These are phyloP conservation scores for Melipona quadrifasciata DNA, from an alignment of 1,140 invertebrate genomes.

Conservation along the genomic window DNA sequence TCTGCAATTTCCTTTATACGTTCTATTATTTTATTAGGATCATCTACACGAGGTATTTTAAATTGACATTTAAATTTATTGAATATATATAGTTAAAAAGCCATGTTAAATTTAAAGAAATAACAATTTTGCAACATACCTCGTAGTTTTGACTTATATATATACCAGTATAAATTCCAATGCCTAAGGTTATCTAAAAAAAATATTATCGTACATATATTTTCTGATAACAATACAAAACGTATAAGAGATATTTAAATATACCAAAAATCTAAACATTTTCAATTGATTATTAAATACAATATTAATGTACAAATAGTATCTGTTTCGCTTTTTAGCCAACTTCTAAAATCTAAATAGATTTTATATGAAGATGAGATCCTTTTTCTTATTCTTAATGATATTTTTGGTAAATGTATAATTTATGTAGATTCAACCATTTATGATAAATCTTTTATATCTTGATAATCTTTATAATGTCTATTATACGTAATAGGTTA, in stretches of 20 bases:
- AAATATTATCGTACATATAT: constrained; percentile 13
- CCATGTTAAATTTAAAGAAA: not conserved
- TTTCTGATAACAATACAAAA: not conserved
- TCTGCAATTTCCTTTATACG: constrained; percentile 87
- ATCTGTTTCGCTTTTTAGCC: not conserved
- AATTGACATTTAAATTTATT: constrained; percentile 49
- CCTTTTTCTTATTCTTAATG: not conserved
- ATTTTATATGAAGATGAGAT: not conserved
- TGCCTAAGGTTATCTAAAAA: constrained; percentile 88
- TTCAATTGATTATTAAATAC: not conserved
- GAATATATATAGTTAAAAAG: not conserved
- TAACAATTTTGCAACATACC: constrained; percentile 80
- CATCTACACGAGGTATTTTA: constrained; percentile 91
- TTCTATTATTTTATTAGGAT: constrained; percentile 87
- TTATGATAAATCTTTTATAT: not conserved
- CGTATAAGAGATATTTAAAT: constrained; percentile 1
- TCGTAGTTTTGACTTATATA: constrained; percentile 92
- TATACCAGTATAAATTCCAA: constrained; percentile 90
- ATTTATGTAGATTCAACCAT: not conserved
- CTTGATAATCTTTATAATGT: not conserved
- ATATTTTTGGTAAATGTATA: not conserved
- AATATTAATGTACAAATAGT: not conserved
- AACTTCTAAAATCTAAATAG: not conserved
- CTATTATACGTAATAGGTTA: not conserved
- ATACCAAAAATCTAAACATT: constrained; percentile 50